phyloP scores from a whole-genome alignment of 2,888 invertebrate species.

The Limnephilus lunatus region DNA sequence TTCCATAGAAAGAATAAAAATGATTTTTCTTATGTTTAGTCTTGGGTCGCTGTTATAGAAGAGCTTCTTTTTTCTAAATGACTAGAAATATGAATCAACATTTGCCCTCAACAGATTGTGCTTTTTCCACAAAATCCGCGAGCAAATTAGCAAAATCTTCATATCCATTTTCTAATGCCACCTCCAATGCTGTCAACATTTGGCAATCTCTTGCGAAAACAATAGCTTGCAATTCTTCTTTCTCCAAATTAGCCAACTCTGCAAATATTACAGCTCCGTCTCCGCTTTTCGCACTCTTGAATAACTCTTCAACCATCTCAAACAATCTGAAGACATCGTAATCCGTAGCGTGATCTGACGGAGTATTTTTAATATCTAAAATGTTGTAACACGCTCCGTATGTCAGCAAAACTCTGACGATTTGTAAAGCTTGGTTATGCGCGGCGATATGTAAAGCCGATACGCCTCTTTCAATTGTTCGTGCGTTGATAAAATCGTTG shows the following conservation, averaged over 20 bases:
- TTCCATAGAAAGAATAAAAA: not conserved
- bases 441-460: not conserved
- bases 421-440: not conserved
- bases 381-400: constrained; percentile 16
- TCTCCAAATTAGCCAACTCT: not conserved
- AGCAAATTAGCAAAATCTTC: not conserved
- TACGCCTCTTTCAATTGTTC: not conserved
- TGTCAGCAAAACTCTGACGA: not conserved
- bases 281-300: constrained; percentile 2
- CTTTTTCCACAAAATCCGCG: not conserved
- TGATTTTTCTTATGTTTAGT: not conserved
- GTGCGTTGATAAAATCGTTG: not conserved
- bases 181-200: not conserved
- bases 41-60: not conserved
- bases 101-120: not conserved
- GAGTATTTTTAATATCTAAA: not conserved
- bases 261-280: not conserved
- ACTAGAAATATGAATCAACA: not conserved
- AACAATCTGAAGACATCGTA: not conserved
- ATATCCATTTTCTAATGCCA: not conserved
- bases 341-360: not conserved
- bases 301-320: not conserved
- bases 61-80: not conserved
- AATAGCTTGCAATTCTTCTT: not conserved
- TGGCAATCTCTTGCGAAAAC: not conserved